These are phyloP conservation scores for Heliconius hewitsoni DNA, from an alignment of 1,140 invertebrate genomes.

Conservation along the genomic window DNA sequence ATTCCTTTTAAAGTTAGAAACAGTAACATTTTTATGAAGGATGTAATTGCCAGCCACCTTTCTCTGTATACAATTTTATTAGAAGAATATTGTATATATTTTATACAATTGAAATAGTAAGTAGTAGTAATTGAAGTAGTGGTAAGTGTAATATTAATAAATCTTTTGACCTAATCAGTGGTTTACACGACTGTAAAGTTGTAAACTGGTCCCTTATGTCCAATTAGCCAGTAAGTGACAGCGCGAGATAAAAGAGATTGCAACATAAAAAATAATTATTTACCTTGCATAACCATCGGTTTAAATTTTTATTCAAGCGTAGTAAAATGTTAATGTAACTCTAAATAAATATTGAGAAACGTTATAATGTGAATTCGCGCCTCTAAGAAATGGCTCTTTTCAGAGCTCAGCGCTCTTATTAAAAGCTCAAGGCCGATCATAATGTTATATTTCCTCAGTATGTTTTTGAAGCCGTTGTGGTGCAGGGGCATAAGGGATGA, in stretches of 20 bases:
- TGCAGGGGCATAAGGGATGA: no score
- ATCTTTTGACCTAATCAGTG: background rate
- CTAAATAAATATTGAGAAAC: no score
- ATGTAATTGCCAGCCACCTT: slow-evolving; percentile 9
- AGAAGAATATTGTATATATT: background rate
- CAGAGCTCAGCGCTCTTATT: no score
- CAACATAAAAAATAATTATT: slow-evolving; percentile 11
- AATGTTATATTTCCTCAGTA: no score
- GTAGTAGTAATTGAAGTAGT: no score
- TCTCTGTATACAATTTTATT: background rate
- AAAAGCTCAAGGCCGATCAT: no score
- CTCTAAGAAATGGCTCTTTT: no score
- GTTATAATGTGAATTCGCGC: no score
- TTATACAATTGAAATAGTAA: slow-evolving; percentile 9
- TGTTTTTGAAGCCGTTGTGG: no score
- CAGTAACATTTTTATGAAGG: slow-evolving; percentile 7
- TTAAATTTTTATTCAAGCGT: background rate
- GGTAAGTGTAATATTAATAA: background rate
- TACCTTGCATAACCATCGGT: background rate
- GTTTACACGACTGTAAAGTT: slow-evolving; percentile 3
- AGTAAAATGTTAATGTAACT: background rate
- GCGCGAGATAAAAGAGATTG: background rate
- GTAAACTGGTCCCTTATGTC: slow-evolving; percentile 1
- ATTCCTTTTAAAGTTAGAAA: no score
- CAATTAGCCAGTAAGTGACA: slow-evolving; percentile 10